These are phyloP conservation scores for Drosophila kanapiae DNA, from an alignment of 1,140 invertebrate species.

Conservation along the genomic window DNA sequence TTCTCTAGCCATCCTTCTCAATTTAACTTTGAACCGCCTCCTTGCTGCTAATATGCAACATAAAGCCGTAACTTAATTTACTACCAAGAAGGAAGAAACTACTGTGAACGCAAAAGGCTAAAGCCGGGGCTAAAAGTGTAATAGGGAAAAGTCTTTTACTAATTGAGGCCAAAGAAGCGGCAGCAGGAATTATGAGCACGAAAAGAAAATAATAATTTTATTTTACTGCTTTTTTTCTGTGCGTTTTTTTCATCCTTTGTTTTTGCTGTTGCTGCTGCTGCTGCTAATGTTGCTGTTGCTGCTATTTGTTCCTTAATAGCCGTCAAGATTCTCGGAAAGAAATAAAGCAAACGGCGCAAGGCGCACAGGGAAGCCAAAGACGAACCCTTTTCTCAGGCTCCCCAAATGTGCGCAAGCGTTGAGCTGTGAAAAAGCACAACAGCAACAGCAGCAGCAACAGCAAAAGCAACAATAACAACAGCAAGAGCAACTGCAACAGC, in stretches of 20 bases:
- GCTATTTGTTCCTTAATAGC: constrained; percentile 75
- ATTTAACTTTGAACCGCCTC: not conserved
- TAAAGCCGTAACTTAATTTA: constrained; percentile 52
- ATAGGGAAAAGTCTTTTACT: constrained; percentile 75
- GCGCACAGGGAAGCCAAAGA: constrained; percentile 21
- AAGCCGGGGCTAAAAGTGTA: constrained; percentile 61
- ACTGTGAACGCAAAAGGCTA: constrained; percentile 40
- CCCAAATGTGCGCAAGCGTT: constrained; percentile 76
- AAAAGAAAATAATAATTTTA: constrained; percentile 83
- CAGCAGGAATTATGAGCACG: constrained; percentile 74
- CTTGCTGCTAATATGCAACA: constrained; percentile 40
- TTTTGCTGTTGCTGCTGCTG: constrained; percentile 20
- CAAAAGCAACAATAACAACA: constrained; percentile 29
- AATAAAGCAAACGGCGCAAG: constrained; percentile 64
- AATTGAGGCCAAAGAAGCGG: constrained; percentile 64
- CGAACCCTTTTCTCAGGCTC: constrained; percentile 68
- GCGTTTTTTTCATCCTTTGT: constrained; percentile 9
- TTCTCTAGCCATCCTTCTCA: not conserved
- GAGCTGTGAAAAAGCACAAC: constrained; percentile 80
- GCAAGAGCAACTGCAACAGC: constrained; percentile 22
- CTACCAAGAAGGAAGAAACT: constrained; percentile 19
- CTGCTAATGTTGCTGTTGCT: constrained; percentile 1
- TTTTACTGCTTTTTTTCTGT: constrained; percentile 54
- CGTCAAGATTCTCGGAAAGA: constrained; percentile 78
- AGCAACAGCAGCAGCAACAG: constrained; percentile 23